phyloP scores from a whole-genome alignment of 2,113 vertebrate species.

The Rhinichthys klamathensis region DNA sequence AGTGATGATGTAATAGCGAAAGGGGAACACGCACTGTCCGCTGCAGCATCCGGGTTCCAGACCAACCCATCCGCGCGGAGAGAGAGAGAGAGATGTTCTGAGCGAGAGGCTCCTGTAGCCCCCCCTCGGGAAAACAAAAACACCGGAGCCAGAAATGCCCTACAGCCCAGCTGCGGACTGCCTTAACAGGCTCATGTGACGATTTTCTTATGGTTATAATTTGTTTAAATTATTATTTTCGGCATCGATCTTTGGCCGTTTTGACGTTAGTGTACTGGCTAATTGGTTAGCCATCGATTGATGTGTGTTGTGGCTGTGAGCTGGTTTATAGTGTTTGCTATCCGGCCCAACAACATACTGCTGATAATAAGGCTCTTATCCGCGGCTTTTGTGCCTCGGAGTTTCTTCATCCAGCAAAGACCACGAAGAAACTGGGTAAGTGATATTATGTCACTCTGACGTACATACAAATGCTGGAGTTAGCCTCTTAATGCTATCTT shows the following conservation, averaged over 20 bases:
- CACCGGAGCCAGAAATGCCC: conserved; percentile 38
- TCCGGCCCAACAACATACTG: neutral
- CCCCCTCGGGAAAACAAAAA: conserved; percentile 36
- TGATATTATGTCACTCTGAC: neutral
- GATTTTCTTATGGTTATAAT: neutral
- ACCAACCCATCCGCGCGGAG: neutral
- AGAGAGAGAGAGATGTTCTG: neutral
- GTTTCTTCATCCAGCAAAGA: conserved; percentile 11
- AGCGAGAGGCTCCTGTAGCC: conserved; percentile 19
- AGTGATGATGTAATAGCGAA: conserved; percentile 8
- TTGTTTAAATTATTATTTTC: neutral
- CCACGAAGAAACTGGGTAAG: conserved; percentile 40
- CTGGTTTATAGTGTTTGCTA: neutral
- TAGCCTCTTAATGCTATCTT: conserved; percentile 20
- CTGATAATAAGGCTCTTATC: neutral
- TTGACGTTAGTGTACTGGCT: neutral
- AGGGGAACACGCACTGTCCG: neutral
- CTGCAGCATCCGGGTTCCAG: conserved; percentile 23
- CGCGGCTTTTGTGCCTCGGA: neutral
- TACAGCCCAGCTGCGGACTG: conserved; percentile 7
- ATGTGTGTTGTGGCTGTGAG: conserved; percentile 14
- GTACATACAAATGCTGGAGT: neutral
- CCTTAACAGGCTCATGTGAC: conserved; percentile 19
- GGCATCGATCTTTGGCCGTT: neutral
- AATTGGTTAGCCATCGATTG: conserved; percentile 32